phyloP scores from a whole-genome alignment of 2,797 vertebrate species.

The Hoplostethus mediterraneus region DNA sequence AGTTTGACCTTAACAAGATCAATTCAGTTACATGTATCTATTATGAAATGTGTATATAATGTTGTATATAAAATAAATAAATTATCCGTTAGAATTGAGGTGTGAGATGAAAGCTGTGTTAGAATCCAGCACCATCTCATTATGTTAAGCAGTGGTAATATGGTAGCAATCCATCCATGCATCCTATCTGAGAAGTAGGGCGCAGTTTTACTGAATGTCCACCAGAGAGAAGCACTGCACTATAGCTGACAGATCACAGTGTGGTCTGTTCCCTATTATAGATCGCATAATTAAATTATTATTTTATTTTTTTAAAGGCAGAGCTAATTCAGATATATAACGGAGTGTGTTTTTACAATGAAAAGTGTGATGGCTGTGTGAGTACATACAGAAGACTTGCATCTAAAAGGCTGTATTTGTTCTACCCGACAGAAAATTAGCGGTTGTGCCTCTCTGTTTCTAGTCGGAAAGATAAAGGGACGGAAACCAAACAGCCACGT shows the following conservation, averaged over 20 bases:
- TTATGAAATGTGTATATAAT: neutral
- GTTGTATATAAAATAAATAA: neutral
- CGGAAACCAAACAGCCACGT: slow-evolving; percentile 88
- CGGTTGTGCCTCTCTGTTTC: slow-evolving; percentile 58
- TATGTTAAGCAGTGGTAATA: neutral
- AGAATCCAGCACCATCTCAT: slow-evolving; percentile 27
- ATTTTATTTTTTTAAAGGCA: neutral
- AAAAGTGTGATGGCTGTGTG: neutral
- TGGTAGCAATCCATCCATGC: neutral
- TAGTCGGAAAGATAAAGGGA: slow-evolving; percentile 69
- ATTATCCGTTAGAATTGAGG: neutral
- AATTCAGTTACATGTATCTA: neutral
- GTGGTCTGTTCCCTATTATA: slow-evolving; percentile 4
- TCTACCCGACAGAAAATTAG: neutral
- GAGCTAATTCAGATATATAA: neutral
- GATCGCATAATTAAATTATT: neutral
- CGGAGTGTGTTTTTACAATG: neutral
- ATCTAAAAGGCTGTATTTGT: neutral
- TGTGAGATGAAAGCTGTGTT: neutral
- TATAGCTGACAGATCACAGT: slow-evolving; percentile 1
- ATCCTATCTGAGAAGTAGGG: slow-evolving; percentile 16
- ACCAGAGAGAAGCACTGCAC: slow-evolving; percentile 27
- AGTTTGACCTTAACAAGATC: neutral
- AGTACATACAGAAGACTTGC: fast-evolving
- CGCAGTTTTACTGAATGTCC: slow-evolving; percentile 25